Evolutionary conservation across 2,888 invertebrate species (phyloP).

Genomic region (Anagyrus pseudococci): DNA sequence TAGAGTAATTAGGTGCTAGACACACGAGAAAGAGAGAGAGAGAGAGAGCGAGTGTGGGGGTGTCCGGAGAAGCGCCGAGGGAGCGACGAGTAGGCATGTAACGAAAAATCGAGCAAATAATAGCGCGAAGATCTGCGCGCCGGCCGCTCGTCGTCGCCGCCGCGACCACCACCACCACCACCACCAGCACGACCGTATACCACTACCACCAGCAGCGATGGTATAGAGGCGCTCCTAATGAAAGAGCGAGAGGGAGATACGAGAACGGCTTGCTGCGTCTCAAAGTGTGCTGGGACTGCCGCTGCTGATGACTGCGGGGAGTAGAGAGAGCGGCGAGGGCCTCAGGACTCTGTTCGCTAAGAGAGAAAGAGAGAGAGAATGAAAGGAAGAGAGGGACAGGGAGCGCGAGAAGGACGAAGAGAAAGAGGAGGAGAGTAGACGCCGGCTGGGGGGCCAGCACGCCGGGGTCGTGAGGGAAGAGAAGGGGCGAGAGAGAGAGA

Average conservation of each 20-base stretch:
- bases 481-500: conserved; percentile 6
- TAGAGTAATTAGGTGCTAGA: conserved; percentile 32
- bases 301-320: not conserved
- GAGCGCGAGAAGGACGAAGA: too few species aligned
- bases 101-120: conserved; percentile 26
- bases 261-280: too few species aligned
- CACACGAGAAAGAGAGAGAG: not conserved
- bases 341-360: conserved; percentile 10
- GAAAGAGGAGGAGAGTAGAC: not conserved
- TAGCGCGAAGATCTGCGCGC: too few species aligned
- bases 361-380: conserved; percentile 10
- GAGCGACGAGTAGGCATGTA: too few species aligned
- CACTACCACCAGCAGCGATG: too few species aligned
- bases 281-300: too few species aligned
- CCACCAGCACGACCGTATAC: too few species aligned
- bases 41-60: not conserved
- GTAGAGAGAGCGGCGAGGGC: not conserved
- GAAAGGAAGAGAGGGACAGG: too few species aligned
- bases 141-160: too few species aligned
- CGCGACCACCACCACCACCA: too few species aligned
- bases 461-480: not conserved
- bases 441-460: not conserved
- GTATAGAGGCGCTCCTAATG: too few species aligned
- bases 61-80: not conserved
- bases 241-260: too few species aligned